phyloP scores from a whole-genome alignment of 2,113 vertebrate genomes.

The Cololabis saira region DNA sequence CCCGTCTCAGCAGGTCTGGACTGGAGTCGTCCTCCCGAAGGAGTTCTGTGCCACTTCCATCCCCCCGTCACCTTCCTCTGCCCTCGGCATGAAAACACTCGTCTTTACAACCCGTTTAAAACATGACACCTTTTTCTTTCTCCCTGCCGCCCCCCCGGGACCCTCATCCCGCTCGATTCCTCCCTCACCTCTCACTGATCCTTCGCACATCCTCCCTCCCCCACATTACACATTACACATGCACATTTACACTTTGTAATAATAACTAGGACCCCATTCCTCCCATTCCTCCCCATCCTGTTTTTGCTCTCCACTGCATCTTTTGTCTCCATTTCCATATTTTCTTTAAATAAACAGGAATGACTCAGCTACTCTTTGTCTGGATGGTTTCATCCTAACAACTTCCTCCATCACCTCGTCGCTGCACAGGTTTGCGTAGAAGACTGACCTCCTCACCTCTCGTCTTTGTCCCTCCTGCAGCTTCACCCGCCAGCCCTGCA shows the following conservation, averaged over 20 bases:
- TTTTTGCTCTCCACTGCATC: slow-evolving; percentile 27
- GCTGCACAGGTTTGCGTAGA: slow-evolving; percentile 27
- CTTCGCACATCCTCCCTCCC: slow-evolving; percentile 56
- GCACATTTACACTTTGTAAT: slow-evolving; percentile 49
- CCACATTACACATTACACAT: slow-evolving; percentile 58
- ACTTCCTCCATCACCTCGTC: slow-evolving; percentile 24
- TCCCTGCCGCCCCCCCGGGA: slow-evolving; percentile 4
- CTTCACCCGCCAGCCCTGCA: slow-evolving; percentile 54
- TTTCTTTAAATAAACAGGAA: slow-evolving; percentile 36
- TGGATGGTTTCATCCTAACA: slow-evolving; percentile 32
- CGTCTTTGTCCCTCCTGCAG: slow-evolving; percentile 60
- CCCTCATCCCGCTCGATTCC: slow-evolving; percentile 19
- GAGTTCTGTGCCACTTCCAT: slow-evolving; percentile 13
- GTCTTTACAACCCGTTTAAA: background rate
- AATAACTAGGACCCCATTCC: slow-evolving; percentile 28
- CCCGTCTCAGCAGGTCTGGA: slow-evolving; percentile 10
- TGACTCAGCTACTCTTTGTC: slow-evolving; percentile 58
- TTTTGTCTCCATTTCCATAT: slow-evolving; percentile 28
- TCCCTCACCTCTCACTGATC: slow-evolving; percentile 64
- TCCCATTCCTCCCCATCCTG: background rate
- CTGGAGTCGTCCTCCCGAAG: slow-evolving; percentile 14
- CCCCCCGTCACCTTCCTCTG: slow-evolving; percentile 2
- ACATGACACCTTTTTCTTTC: slow-evolving; percentile 6
- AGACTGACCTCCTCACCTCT: slow-evolving; percentile 16
- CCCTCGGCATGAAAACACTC: slow-evolving; percentile 7